phyloP scores from a whole-genome alignment of 2,797 vertebrate genomes.

The Pseudochromis fuscus region DNA sequence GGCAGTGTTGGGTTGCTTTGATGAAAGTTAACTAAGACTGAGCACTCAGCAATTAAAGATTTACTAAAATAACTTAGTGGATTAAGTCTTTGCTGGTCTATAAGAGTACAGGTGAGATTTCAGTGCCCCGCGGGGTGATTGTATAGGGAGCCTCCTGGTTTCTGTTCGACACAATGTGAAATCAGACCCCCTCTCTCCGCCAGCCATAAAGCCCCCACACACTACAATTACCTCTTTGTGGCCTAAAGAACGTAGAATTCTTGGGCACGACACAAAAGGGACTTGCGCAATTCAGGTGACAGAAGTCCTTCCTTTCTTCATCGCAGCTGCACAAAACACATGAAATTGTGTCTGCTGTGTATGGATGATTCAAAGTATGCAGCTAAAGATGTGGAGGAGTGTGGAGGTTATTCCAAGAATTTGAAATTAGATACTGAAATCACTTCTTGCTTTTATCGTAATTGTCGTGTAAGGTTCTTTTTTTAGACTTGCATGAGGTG shows the following conservation, averaged over 20 bases:
- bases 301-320: conserved; percentile 49
- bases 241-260: conserved; percentile 74
- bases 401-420: background rate
- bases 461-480: no score
- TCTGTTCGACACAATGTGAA: conserved; percentile 80
- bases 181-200: conserved; percentile 71
- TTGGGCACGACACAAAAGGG: conserved; percentile 70
- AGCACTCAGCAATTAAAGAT: conserved; percentile 56
- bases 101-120: conserved; percentile 59
- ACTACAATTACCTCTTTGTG: conserved; percentile 83
- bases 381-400: background rate
- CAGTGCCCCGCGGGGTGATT: conserved; percentile 50
- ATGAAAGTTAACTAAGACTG: conserved; percentile 27
- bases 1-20: conserved; percentile 24
- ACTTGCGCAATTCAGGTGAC: conserved; percentile 63
- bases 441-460: no score
- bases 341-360: background rate
- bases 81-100: conserved; percentile 42
- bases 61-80: conserved; percentile 61
- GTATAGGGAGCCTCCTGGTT: conserved; percentile 74
- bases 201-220: conserved; percentile 67
- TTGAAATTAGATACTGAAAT: background rate
- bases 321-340: conserved; percentile 2
- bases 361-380: background rate
- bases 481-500: no score